Conservation (phyloP, 2,888 invertebrate species). For the Myopa testacea region DNA sequence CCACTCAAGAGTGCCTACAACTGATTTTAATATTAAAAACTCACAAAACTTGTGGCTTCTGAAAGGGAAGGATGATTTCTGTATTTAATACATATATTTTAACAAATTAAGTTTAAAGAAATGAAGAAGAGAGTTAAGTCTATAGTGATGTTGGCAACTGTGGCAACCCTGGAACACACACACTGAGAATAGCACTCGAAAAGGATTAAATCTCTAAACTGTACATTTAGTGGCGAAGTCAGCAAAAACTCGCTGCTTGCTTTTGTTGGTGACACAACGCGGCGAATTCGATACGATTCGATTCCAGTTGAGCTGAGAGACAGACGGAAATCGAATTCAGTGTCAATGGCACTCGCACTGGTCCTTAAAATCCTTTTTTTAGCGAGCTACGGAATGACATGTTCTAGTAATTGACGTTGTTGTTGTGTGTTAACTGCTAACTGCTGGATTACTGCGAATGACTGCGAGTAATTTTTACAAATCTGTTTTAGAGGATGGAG, state of each 20-base stretch:
- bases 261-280: neutral
- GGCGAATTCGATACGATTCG: no score
- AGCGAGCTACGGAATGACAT: neutral
- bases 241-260: neutral
- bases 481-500: neutral
- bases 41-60: no score
- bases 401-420: constrained; percentile 4
- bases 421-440: neutral
- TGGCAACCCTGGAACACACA: no score
- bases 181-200: no score
- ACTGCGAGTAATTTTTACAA: neutral
- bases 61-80: no score
- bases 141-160: no score
- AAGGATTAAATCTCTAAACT: no score
- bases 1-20: neutral
- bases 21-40: neutral
- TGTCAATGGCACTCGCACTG: constrained; percentile 32
- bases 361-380: constrained; percentile 23
- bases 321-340: constrained; percentile 35
- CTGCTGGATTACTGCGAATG: neutral
- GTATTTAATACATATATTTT: no score
- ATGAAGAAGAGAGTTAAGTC: no score
- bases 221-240: no score
- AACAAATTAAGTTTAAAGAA: no score
- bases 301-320: neutral